Evolutionary conservation across 2,113 vertebrate genomes (phyloP).

Genomic region (Accipiter cooperii): DNA sequence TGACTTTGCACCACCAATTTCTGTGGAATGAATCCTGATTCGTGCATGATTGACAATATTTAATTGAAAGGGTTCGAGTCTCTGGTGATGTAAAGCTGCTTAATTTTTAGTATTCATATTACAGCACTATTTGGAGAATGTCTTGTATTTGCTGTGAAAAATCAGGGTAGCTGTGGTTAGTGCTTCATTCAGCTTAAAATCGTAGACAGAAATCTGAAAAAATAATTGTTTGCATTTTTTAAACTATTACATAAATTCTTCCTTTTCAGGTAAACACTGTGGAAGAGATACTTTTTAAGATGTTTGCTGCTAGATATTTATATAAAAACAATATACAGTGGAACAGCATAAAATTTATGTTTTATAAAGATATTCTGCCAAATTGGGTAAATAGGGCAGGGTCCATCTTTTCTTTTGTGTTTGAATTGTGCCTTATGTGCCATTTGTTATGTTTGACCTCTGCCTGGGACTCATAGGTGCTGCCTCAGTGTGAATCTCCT

Average conservation of each 20-base stretch:
- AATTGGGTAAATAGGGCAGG: background rate
- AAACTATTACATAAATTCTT: background rate
- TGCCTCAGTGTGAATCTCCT: background rate
- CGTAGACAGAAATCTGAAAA: background rate
- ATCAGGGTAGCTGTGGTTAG: background rate
- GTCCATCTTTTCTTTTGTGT: background rate
- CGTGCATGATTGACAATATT: background rate
- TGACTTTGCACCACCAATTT: background rate
- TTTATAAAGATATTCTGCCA: background rate
- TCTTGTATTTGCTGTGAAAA: background rate
- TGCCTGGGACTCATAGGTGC: background rate
- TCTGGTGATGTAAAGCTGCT: background rate
- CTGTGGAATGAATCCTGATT: background rate
- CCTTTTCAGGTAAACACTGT: background rate
- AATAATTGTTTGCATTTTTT: background rate
- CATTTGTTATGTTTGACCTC: background rate
- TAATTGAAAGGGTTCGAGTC: background rate
- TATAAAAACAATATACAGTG: background rate
- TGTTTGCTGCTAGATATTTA: background rate
- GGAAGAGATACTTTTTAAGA: background rate
- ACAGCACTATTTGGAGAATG: background rate
- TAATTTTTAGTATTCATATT: background rate
- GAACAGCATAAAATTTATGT: background rate
- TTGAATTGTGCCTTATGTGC: background rate
- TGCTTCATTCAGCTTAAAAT: background rate